Percentiles rank a stretch among this genome's conserved stretches.
These are phyloP conservation scores for Meta bourneti DNA, from an alignment of 2,888 invertebrate species.

Conservation along the genomic window DNA sequence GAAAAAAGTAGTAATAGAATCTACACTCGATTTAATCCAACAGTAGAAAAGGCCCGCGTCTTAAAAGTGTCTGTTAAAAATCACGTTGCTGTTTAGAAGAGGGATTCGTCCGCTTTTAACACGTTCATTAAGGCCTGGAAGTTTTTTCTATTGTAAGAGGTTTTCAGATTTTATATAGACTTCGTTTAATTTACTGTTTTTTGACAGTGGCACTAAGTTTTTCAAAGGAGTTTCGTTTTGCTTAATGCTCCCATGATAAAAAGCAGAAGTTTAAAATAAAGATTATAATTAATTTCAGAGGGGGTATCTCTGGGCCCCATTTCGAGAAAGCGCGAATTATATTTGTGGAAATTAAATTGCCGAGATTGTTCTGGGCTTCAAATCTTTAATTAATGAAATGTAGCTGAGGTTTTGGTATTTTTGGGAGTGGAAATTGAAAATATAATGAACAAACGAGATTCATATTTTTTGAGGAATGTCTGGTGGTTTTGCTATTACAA, in stretches of 20 bases:
- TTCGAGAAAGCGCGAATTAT: not conserved
- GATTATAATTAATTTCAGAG: not conserved
- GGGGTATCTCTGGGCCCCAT: not conserved
- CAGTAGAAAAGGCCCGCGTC: not conserved
- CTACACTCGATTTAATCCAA: slow-evolving; percentile 27
- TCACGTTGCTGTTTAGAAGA: not conserved
- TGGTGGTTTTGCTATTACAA: too few relatives aligned
- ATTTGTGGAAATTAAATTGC: not conserved
- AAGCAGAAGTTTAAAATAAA: not conserved
- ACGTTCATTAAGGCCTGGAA: not conserved
- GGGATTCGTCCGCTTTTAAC: not conserved
- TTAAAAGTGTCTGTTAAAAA: not conserved
- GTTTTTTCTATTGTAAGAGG: not conserved
- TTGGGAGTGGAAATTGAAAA: too few relatives aligned
- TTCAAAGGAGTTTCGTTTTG: not conserved
- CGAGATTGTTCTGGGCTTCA: not conserved
- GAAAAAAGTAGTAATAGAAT: slow-evolving; percentile 9
- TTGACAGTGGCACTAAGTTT: not conserved
- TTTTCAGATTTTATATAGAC: not conserved
- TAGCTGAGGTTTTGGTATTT: not conserved
- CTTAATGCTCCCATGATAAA: not conserved
- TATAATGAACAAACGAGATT: too few relatives aligned
- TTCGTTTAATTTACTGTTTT: not conserved
- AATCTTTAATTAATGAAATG: not conserved
- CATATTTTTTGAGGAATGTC: too few relatives aligned